phyloP scores from a whole-genome alignment of 2,113 vertebrate genomes.

The Lucifuga dentata region DNA sequence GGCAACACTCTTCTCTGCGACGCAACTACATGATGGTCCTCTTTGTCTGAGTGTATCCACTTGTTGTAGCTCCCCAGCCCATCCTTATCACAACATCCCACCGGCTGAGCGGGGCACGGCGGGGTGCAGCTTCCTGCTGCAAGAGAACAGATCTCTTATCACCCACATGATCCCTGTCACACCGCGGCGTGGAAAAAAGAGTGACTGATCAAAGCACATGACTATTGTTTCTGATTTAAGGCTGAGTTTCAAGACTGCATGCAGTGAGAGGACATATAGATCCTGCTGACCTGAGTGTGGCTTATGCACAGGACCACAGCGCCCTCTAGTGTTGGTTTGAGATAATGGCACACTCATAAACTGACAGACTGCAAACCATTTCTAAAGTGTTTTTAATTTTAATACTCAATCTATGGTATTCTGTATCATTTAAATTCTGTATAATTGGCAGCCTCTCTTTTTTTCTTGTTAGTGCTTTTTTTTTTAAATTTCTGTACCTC shows the following conservation, averaged over 20 bases:
- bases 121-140: constrained; percentile 29
- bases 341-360: background rate
- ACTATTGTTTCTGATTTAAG: constrained; percentile 43
- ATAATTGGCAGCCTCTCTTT: too few species aligned
- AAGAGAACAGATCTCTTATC: constrained; percentile 62
- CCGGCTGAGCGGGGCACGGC: constrained; percentile 28
- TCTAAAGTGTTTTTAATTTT: too few species aligned
- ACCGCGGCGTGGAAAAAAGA: constrained; percentile 26
- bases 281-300: background rate
- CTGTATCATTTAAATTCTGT: too few species aligned
- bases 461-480: too few species aligned
- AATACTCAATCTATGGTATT: too few species aligned
- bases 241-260: constrained; percentile 11
- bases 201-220: constrained; percentile 43
- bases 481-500: too few species aligned
- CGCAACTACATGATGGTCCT: background rate
- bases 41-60: constrained; percentile 17
- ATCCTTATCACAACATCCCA: constrained; percentile 60
- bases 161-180: constrained; percentile 57
- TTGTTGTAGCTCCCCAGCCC: constrained; percentile 10
- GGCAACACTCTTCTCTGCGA: constrained; percentile 37
- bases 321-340: constrained; percentile 64
- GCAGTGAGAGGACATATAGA: constrained; percentile 4
- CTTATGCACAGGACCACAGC: constrained; percentile 9
- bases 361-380: too few species aligned